Conservation (phyloP, 2,888 invertebrate genomes). For the Pristionchus entomophagus region DNA sequence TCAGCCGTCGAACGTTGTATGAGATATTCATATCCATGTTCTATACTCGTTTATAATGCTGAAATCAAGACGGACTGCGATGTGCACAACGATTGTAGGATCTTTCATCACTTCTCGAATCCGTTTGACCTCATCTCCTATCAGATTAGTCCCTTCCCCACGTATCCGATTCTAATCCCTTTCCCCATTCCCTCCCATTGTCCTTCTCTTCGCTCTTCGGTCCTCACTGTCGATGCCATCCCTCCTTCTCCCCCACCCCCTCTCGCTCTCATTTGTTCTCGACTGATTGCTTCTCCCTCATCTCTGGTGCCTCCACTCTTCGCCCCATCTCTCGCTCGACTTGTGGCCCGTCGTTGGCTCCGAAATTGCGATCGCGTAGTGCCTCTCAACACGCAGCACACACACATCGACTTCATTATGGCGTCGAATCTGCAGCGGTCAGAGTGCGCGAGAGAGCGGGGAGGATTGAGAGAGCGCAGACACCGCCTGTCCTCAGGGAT, state of each 20-base stretch:
- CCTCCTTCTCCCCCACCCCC: neutral
- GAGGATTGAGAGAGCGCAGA: neutral
- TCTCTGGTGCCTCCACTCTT: neutral
- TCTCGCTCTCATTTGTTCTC: slow-evolving; percentile 17
- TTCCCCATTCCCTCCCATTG: neutral
- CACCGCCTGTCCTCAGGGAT: neutral
- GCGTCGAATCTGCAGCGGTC: neutral
- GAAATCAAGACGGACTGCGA: no score
- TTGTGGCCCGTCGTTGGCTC: neutral
- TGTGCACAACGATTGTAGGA: no score
- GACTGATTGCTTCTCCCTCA: slow-evolving; percentile 5
- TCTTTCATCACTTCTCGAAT: neutral
- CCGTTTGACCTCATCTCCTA: neutral
- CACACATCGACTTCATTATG: slow-evolving; percentile 6
- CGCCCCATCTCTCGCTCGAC: neutral
- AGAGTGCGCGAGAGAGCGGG: neutral
- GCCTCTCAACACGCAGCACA: slow-evolving; percentile 27
- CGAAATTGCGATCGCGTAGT: slow-evolving; percentile 43
- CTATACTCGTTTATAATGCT: no score
- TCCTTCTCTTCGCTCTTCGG: neutral
- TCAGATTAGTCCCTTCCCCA: neutral
- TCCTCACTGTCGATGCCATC: slow-evolving; percentile 34
- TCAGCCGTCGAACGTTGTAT: no score
- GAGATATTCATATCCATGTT: no score
- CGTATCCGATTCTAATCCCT: slow-evolving; percentile 1